Evolutionary conservation across 2,113 vertebrate species (phyloP).

Genomic region (Riparia riparia): DNA sequence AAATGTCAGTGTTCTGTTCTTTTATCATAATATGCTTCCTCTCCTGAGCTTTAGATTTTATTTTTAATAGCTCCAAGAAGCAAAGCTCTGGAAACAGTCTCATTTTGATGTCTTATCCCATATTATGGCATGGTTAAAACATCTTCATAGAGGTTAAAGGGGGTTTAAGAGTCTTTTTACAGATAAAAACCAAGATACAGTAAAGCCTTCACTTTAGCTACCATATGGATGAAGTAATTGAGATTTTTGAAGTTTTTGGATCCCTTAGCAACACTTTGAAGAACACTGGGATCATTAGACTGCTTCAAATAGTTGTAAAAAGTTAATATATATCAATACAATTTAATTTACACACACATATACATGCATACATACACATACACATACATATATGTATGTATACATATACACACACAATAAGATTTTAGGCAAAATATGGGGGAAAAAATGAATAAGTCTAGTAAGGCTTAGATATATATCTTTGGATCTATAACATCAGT

Average conservation of each 20-base stretch:
- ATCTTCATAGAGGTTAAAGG: background rate
- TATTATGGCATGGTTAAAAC: background rate
- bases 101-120: background rate
- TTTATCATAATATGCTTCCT: background rate
- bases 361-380: accelerated
- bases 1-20: background rate
- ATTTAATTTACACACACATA: background rate
- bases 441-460: background rate
- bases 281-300: background rate
- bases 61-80: background rate
- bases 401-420: background rate
- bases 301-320: background rate
- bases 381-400: too few relatives aligned
- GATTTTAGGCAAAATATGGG: background rate
- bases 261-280: background rate
- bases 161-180: background rate
- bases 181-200: background rate
- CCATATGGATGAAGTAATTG: background rate
- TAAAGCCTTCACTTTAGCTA: background rate
- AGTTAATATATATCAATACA: background rate
- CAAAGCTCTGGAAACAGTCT: background rate
- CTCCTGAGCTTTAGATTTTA: background rate
- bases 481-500: background rate
- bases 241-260: background rate
- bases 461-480: background rate